Base-by-base conservation (phyloP, 2,797 vertebrate species). In the Catamblyrhynchus diadema region DNA sequence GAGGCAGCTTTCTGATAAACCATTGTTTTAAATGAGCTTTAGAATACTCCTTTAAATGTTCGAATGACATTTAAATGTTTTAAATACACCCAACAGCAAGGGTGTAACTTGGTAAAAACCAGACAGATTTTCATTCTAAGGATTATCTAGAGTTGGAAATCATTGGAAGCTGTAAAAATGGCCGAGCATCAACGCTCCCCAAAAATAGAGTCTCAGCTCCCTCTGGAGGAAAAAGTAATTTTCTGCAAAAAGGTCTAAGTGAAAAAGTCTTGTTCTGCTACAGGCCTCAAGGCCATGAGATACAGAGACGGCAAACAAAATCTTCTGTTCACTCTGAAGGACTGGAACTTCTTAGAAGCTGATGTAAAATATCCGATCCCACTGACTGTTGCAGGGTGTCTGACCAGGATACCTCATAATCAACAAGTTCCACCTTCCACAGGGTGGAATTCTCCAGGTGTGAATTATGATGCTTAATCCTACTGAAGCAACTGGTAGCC, bases 151-250 rank as follows among this genome's bases (percentile, higher is more conserved):
- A 62, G 23, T 0, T 7, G 39, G 72, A 77, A 87, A 81, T 35
- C 18, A 8, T 20, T 3, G 17, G 48, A 78, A 33, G 17, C 23
- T 22, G n/a, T 24, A 25, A 8, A 54, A 78, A 12, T 16, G 5
- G 10, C 14, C 16, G 19, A 19, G 17, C 2, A 0, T 12, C 18
- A 12, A 33, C 2, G 9, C 4, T 6, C 5, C 32, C 9, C 18
- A 50, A 69, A 90, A 77, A 86, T 1, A 64, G 75, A 13, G 23
- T 42, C 64, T 71, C 50, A 19, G 94, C 95, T 90, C 95, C 96
- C 92, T 88, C 97, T 95, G 66, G 92, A 91, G 96, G 96, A 72
- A 86, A 64, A 80, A 16, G 7, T 13, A 0, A 37, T 64, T 84
- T 86, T 57, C 72, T 54, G 54, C 74, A 65, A 30, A 71, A 72